Evolutionary conservation across 1,140 invertebrate genomes (phyloP), one percentile per base, ranked within the genome.

Genomic region (Periplaneta americana): DNA sequence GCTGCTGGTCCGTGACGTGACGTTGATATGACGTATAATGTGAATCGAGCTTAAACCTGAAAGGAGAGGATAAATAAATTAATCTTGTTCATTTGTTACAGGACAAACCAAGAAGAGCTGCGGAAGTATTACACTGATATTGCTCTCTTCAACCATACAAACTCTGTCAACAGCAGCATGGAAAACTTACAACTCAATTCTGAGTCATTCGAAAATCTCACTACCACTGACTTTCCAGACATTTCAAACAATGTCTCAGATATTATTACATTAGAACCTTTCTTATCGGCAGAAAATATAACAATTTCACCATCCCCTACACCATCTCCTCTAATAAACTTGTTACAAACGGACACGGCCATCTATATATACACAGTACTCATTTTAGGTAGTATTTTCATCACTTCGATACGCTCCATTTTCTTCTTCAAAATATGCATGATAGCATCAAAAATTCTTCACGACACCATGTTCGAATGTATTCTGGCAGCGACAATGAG

Each of bases 391-490:
- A 85, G 87, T 34, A 85, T 88, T 28, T 34, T 89, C 0, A 82
- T 88, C 31, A 89, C 82, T 0, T 83, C 87, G 8, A 79, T 90
- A 1, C 88, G 93, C 33, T 92, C 92, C 1, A 89, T 93, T 28
- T 87, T 93, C 66, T 97, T 96, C 87, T 96, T 96, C 87, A 92
- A 92, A 84, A 89, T 96, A 11, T 96, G 94, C 84, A 94, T 96
- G 91, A 93, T 91, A n/a, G 91, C 96, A 0, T 96, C 96, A 1
- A 91, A 91, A 82, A 92, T 90, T 34, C 88, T 98, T 10, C 97
- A 98, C 86, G 93, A 96, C 86, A 89, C 88, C 0, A 97, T 98
- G 95, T 98, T 98, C 86, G 87, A 89, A 31, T 92, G 93, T 82
- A 90, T 97, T 84, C 85, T 97, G 8, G 89, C 92, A 83, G 92